Conservation (phyloP, 2,888 invertebrate species). For the Nephrotoma flavescens region DNA sequence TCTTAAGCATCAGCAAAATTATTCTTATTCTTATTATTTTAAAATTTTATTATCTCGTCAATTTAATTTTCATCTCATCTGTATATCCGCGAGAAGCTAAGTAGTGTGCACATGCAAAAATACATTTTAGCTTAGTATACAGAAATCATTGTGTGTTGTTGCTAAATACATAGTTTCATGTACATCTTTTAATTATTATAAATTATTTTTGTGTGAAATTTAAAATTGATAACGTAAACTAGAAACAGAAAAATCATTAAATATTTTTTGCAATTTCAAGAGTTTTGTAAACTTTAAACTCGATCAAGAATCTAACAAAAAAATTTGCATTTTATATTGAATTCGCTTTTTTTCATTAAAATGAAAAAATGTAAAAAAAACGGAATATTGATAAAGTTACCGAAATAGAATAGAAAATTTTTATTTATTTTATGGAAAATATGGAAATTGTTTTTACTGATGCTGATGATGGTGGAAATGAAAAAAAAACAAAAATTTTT, state of each 20-base stretch:
- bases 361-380: not conserved
- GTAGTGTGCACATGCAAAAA: not conserved
- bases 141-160: too few relatives aligned
- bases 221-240: not conserved
- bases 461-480: not conserved
- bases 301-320: not conserved
- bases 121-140: not conserved
- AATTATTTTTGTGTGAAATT: not conserved
- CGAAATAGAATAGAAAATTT: not conserved
- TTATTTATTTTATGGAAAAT: not conserved
- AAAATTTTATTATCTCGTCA: not conserved
- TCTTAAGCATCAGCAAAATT: not conserved
- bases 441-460: not conserved
- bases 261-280: not conserved
- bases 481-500: not conserved
- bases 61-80: not conserved
- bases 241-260: not conserved
- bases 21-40: not conserved
- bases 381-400: not conserved
- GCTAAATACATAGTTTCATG: too few relatives aligned
- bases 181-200: not conserved
- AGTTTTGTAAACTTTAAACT: not conserved
- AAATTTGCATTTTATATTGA: not conserved
- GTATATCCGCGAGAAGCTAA: not conserved
- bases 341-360: not conserved